Evolutionary conservation across 2,888 invertebrate species (phyloP).

Genomic region (Epirrhoe alternata): DNA sequence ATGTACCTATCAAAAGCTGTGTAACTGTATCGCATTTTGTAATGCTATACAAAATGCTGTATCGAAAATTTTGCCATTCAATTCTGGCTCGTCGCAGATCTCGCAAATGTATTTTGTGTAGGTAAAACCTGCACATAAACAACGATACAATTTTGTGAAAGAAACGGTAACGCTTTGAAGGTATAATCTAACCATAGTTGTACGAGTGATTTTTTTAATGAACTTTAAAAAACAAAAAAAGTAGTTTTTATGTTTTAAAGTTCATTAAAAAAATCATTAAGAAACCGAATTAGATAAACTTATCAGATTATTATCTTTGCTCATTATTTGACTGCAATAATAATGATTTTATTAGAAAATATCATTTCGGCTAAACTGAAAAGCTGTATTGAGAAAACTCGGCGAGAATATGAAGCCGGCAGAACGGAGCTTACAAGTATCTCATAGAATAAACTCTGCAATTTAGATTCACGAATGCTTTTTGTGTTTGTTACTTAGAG

Average conservation of each 20-base stretch:
- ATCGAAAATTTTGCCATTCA: constrained; percentile 52
- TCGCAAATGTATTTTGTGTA: constrained; percentile 32
- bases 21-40: constrained; percentile 30
- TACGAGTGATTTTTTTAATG: no score
- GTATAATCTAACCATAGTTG: no score
- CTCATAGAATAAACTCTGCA: constrained; percentile 27
- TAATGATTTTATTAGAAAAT: not conserved
- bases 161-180: no score
- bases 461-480: constrained; percentile 22
- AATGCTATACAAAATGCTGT: constrained; percentile 26
- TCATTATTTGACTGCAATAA: no score
- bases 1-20: constrained; percentile 54
- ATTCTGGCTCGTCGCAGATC: constrained; percentile 47
- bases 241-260: no score
- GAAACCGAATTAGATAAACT: no score
- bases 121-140: not conserved
- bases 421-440: constrained; percentile 25
- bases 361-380: no score
- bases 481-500: constrained; percentile 22
- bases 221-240: no score
- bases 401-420: constrained; percentile 4
- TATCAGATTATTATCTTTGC: no score
- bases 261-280: no score
- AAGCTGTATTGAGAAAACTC: not conserved
- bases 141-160: not conserved